Percentiles rank a stretch among this genome's conserved stretches.
Evolutionary conservation across 1,140 invertebrate species (phyloP).

Genomic region (Caenorhabditis tropicalis): DNA sequence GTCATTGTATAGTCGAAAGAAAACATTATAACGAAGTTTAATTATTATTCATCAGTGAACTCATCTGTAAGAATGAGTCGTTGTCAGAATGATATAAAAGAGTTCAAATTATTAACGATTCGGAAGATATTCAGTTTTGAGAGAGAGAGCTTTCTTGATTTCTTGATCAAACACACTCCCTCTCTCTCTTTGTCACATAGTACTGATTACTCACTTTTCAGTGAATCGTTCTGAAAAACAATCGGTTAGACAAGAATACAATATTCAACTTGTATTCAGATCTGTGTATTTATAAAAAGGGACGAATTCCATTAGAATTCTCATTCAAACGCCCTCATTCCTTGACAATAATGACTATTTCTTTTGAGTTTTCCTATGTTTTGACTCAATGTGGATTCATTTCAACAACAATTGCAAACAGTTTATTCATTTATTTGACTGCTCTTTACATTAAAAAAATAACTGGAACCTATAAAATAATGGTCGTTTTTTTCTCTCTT

Average conservation of each 20-base stretch:
- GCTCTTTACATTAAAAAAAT: background rate
- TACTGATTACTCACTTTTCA: background rate
- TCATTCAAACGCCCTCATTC: background rate
- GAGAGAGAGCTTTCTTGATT: background rate
- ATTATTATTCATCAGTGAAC: too few species aligned
- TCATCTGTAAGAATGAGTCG: too few species aligned
- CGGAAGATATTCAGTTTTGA: too few species aligned
- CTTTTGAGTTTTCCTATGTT: background rate
- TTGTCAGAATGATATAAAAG: too few species aligned
- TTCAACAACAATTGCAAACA: background rate
- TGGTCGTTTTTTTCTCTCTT: background rate
- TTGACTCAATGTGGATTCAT: background rate
- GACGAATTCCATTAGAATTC: background rate
- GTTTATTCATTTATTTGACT: background rate
- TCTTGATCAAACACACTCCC: background rate
- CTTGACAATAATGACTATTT: background rate
- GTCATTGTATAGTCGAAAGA: too few species aligned
- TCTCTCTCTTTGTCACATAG: background rate
- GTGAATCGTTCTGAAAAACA: background rate
- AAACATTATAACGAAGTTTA: too few species aligned
- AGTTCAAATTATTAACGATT: too few species aligned
- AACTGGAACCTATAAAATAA: background rate
- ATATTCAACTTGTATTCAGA: background rate
- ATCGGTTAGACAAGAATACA: background rate
- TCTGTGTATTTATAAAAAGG: background rate